phyloP scores from a whole-genome alignment of 2,888 invertebrate species.

The Galerucella nymphaeae region DNA sequence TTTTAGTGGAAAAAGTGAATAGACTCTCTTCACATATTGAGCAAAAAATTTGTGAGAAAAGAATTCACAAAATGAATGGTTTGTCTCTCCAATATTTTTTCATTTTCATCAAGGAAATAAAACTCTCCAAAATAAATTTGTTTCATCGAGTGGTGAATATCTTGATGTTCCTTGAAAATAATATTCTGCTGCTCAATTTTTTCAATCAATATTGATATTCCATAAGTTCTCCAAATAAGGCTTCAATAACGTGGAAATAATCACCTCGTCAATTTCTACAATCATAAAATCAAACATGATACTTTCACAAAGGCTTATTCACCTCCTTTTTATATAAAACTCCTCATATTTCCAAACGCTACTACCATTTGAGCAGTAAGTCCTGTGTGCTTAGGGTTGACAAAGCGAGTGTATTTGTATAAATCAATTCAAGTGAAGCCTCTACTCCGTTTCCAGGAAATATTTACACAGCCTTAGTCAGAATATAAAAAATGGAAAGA shows the following conservation, averaged over 20 bases:
- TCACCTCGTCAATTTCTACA: neutral
- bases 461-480: constrained; percentile 14
- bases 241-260: too few relatives aligned
- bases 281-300: neutral
- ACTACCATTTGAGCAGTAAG: neutral
- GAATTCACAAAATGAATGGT: too few relatives aligned
- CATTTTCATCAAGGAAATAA: too few relatives aligned
- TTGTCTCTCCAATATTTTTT: too few relatives aligned
- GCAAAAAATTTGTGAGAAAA: too few relatives aligned
- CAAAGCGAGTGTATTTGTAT: neutral
- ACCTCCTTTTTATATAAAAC: neutral
- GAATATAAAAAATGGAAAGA: constrained; percentile 11
- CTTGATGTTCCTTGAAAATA: too few relatives aligned
- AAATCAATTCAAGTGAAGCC: constrained; percentile 10
- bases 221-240: neutral
- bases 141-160: too few relatives aligned
- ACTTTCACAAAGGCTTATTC: neutral
- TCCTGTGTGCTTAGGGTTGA: neutral
- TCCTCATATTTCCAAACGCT: neutral
- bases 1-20: too few relatives aligned
- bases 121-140: too few relatives aligned
- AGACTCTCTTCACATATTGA: too few relatives aligned
- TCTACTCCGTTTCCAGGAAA: constrained; percentile 7
- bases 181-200: too few relatives aligned
- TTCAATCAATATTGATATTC: too few relatives aligned